Conservation (phyloP, 2,888 invertebrate genomes). For the Matsumyia berberina region DNA sequence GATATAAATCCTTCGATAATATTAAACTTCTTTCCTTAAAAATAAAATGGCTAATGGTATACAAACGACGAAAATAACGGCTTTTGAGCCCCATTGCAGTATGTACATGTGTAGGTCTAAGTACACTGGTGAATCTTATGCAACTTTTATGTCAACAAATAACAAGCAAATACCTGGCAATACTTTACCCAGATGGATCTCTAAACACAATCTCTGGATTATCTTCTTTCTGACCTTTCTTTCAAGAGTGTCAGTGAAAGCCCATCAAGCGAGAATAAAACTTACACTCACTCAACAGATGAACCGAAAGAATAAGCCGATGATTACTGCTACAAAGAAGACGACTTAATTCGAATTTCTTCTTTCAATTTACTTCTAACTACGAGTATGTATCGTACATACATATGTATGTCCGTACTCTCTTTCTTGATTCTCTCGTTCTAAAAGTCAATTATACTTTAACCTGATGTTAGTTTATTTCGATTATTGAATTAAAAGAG, state of each 20-base stretch:
- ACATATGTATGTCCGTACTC: background rate
- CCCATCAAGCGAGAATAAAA: conserved; percentile 14
- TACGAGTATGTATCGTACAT: background rate
- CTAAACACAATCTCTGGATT: conserved; percentile 8
- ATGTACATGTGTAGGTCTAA: too few species aligned
- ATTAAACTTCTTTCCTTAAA: too few species aligned
- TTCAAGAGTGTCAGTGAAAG: conserved; percentile 38
- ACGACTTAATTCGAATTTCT: conserved; percentile 46
- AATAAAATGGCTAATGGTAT: too few species aligned
- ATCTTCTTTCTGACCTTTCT: conserved; percentile 33
- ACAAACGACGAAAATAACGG: too few species aligned
- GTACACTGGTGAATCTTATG: too few species aligned
- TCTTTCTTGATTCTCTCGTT: conserved; percentile 7
- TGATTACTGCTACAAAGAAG: conserved; percentile 21
- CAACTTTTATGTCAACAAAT: too few species aligned
- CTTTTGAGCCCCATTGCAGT: too few species aligned
- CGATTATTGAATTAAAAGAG: conserved; percentile 63
- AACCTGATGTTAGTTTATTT: conserved; percentile 42
- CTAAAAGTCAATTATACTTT: conserved; percentile 30
- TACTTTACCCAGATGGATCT: background rate
- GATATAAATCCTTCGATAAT: too few species aligned
- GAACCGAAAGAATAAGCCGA: conserved; percentile 7
- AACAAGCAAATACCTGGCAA: background rate
- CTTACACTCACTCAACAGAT: conserved; percentile 21
- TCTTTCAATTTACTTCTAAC: conserved; percentile 24